Percentiles rank a stretch among this genome's conserved stretches.
Conservation (phyloP, 1,140 invertebrate species). For the Neodiprion lecontei region DNA sequence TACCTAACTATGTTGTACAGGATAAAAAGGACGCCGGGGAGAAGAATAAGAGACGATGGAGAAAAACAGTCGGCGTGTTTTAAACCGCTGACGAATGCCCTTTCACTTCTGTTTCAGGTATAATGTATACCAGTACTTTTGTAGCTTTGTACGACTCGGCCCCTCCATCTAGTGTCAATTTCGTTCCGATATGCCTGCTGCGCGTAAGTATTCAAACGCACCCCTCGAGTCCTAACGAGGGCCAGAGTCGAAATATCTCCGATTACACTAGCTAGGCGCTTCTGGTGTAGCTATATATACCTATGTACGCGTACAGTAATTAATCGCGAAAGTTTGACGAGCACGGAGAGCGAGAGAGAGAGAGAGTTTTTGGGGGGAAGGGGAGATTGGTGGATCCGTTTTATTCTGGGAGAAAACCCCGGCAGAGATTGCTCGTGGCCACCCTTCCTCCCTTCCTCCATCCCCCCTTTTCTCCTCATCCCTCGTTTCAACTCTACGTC, state of each 20-base stretch:
- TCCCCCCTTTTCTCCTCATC: not conserved
- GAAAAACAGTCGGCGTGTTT: too few species aligned
- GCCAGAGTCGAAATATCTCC: not conserved
- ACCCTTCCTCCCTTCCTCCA: not conserved
- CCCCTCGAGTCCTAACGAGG: not conserved
- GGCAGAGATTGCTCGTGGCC: not conserved
- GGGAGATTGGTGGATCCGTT: not conserved
- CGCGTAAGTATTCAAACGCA: not conserved
- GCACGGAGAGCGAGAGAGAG: not conserved
- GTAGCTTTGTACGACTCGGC: not conserved
- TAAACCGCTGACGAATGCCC: not conserved
- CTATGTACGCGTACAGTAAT: not conserved
- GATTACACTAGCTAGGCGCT: not conserved
- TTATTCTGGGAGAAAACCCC: not conserved
- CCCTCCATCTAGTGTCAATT: not conserved
- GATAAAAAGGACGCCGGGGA: too few species aligned
- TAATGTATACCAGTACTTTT: too few species aligned
- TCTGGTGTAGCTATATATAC: too few species aligned
- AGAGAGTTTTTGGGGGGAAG: not conserved
- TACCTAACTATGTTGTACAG: too few species aligned
- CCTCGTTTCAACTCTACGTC: not conserved
- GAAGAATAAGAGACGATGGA: too few species aligned
- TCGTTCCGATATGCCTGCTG: not conserved
- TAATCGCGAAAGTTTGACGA: slow-evolving; percentile 7
- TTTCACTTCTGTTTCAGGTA: not conserved